Evolutionary conservation across 2,113 vertebrate genomes (phyloP).

Genomic region (Butorides virescens): DNA sequence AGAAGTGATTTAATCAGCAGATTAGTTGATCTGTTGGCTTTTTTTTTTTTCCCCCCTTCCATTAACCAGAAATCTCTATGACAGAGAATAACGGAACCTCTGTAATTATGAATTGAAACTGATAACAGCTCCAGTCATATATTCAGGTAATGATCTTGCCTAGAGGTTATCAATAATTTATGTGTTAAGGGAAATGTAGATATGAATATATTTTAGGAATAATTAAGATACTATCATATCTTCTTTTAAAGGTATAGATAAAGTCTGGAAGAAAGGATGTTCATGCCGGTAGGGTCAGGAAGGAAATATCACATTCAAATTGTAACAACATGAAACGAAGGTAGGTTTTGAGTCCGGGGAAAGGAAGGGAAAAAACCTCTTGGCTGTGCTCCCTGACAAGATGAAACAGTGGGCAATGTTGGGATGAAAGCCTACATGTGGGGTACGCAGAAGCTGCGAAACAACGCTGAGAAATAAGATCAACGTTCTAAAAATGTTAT

Average conservation of each 20-base stretch:
- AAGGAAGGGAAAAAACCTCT: background rate
- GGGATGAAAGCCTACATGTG: background rate
- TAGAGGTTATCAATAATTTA: conserved; percentile 6
- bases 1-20: background rate
- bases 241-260: background rate
- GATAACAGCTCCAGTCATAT: background rate
- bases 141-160: conserved; percentile 5
- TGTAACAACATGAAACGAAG: background rate
- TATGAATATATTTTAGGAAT: background rate
- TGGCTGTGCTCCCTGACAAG: background rate
- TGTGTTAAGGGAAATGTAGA: background rate
- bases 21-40: background rate
- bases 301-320: background rate
- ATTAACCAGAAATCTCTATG: background rate
- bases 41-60: background rate
- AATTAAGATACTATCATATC: background rate
- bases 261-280: background rate
- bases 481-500: background rate
- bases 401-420: background rate
- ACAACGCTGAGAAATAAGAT: background rate
- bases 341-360: background rate
- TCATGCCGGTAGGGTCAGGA: background rate
- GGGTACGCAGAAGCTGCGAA: background rate
- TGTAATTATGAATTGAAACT: conserved; percentile 10
- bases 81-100: background rate